Conservation (phyloP, 1,140 invertebrate species). For the Anoplolepis gracilipes region DNA sequence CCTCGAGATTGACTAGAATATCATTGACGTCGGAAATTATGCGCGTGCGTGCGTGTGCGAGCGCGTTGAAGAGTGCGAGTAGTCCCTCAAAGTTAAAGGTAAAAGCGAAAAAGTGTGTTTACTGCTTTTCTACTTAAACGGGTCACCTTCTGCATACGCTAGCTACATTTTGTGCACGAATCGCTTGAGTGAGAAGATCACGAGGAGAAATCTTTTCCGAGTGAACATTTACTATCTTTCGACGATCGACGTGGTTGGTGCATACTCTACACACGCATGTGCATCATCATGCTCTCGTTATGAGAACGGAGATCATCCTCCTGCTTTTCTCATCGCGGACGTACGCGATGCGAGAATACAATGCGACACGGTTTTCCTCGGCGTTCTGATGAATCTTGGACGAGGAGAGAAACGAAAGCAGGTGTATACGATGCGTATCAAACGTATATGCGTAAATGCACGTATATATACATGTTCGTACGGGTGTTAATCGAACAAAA, state of each 20-base stretch:
- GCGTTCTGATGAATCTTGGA: conserved; percentile 16
- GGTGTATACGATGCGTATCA: not conserved
- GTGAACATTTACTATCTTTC: conserved; percentile 54
- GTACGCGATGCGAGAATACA: conserved; percentile 7
- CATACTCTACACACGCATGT: conserved; percentile 36
- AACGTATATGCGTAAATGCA: conserved; percentile 22
- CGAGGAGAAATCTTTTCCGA: conserved; percentile 22
- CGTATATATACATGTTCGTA: not conserved
- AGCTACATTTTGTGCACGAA: conserved; percentile 44
- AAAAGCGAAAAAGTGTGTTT: conserved; percentile 47
- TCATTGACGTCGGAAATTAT: not conserved
- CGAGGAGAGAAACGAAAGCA: conserved; percentile 12
- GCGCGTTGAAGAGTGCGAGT: conserved; percentile 2
- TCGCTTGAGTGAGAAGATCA: conserved; percentile 23
- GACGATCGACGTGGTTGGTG: conserved; percentile 39
- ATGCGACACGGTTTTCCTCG: not conserved
- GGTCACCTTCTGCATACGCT: conserved; percentile 30
- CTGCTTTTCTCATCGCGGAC: not conserved
- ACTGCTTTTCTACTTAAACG: conserved; percentile 30
- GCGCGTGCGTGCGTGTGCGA: conserved; percentile 40
- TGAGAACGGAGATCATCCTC: not conserved
- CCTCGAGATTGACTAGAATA: not conserved
- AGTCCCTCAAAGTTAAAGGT: conserved; percentile 45
- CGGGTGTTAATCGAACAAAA: conserved; percentile 56
- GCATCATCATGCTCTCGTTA: conserved; percentile 7